Evolutionary conservation across 2,888 invertebrate species (phyloP), one percentile per base, ranked within the genome.

Genomic region (Ennomos quercinarius): DNA sequence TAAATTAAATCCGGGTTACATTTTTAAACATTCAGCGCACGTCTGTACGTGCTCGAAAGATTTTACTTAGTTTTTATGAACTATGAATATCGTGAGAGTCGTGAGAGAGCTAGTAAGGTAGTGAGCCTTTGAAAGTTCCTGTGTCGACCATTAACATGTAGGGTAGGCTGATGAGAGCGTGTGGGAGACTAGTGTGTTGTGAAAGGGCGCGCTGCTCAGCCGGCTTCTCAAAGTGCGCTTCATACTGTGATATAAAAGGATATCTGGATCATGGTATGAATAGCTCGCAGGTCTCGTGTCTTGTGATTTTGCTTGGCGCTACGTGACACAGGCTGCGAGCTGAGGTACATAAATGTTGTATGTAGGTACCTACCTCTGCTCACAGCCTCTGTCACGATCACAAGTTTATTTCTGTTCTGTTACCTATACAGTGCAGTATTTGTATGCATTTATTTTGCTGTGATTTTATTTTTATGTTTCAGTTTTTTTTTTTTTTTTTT

Each of bases 221-320:
- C 13, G 17, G 37, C 11, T 4, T n/a, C 43, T 52, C 47, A 43
- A 55, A 45, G 35, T 27, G 37, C 41, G 61, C 11, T 46, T 43
- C 27, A 39, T 61, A 44, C 41, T 55, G 56, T 50, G 42, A 44
- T 57, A 56, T 56, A 57, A 57, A 67, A 63, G 65, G 55, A 65
- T 61, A 65, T 66, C 57, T 66, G 40, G 72, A 61, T 40, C 61
- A 56, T n/a, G 54, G 57, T 62, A 49, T 66, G 55, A 67, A 71
- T 57, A 54, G 51, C 48, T 41, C 49, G 40, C 49, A 9, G 9
- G 34, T 47, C 45, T 46, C 36, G 35, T 11, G 36, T 45, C 39
- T 40, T 45, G 39, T 57, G 48, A 54, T 41, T 47, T 53, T 46
- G n/a, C 45, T 37, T 46, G 12, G 37, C 38, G 44, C 39, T 54